Evolutionary conservation across 2,797 vertebrate species (phyloP), one percentile per base, ranked within the genome.

Genomic region (Sebastes vulpes): DNA sequence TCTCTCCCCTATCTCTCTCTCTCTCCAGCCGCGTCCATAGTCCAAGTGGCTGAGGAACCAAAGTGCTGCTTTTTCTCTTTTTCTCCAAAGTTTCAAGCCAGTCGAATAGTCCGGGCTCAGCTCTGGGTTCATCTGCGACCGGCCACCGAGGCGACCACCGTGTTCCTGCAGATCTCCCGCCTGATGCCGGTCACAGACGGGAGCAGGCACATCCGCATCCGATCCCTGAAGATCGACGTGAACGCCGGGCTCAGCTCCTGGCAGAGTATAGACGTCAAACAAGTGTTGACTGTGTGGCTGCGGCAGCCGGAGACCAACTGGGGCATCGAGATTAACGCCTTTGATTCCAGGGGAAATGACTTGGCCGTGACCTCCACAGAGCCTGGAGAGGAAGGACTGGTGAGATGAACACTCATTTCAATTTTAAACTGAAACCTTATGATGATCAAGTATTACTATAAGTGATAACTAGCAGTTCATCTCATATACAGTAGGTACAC

Each of bases 241-340:
- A 97, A 94, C 77, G 96, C 98, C 78, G 98, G 98, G 81, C 91
- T 95, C 90, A 96, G 96, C 84, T 98, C 98, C 75, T 99, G 98
- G 98, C 98, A 99, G 86, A 99, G 98, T 72, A 98, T 99, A 79
- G 98, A 99, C 89, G 98, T 99, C 93, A 99, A 99, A 91, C 98
- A 98, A 88, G 97, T 99, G 91, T 74, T 99, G 94, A 96, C 96
- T 65, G 98, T 98, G 89, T 99, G 98, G 98, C 96, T 99, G 94
- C 97, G 97, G 95, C 98, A 99, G 94, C 98, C 98, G 56, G 98
- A 99, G 96, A 98, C 98, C 94, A 99, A 99, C 96, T 97, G 98
- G 97, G 98, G 98, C 90, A 98, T 99, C 92, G 97, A 99, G 96
- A 99, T 99, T 87, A 99, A 98, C 92, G 98, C 98, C 82, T 96